Evolutionary conservation across 2,888 invertebrate species (phyloP).

Genomic region (Polyommatus icarus): DNA sequence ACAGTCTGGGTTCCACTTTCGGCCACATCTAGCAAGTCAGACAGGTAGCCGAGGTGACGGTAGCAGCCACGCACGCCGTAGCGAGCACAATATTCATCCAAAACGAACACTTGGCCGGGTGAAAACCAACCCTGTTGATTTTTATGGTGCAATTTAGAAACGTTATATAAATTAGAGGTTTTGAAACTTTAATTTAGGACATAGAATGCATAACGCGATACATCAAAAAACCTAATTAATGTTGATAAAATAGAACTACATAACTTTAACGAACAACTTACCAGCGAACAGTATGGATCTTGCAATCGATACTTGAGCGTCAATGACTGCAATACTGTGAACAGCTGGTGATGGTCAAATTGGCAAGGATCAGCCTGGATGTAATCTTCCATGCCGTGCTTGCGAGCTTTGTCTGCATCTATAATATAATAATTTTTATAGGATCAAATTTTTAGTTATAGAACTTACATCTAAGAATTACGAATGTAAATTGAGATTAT

Average conservation of each 20-base stretch:
- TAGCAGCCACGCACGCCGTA: slow-evolving; percentile 99
- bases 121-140: slow-evolving; percentile 97
- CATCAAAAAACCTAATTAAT: too few relatives aligned
- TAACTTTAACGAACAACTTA: slow-evolving; percentile 61
- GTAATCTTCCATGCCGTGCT: slow-evolving; percentile 99
- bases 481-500: not conserved
- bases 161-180: too few relatives aligned
- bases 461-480: not conserved
- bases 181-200: too few relatives aligned
- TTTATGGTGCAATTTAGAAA: not conserved
- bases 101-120: slow-evolving; percentile 98
- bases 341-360: slow-evolving; percentile 96
- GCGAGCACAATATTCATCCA: slow-evolving; percentile 98
- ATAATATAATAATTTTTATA: slow-evolving; percentile 20
- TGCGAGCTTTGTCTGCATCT: slow-evolving; percentile 97
- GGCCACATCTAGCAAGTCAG: slow-evolving; percentile 96
- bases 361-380: slow-evolving; percentile 99
- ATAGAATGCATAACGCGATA: too few relatives aligned
- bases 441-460: not conserved
- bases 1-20: slow-evolving; percentile 95
- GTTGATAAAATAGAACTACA: not conserved
- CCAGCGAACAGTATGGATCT: slow-evolving; percentile 99
- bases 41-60: slow-evolving; percentile 97
- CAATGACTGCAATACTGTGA: slow-evolving; percentile 94
- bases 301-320: slow-evolving; percentile 97